Evolutionary conservation across 1,140 invertebrate genomes (phyloP).

Genomic region (Ridgeia piscesae): DNA sequence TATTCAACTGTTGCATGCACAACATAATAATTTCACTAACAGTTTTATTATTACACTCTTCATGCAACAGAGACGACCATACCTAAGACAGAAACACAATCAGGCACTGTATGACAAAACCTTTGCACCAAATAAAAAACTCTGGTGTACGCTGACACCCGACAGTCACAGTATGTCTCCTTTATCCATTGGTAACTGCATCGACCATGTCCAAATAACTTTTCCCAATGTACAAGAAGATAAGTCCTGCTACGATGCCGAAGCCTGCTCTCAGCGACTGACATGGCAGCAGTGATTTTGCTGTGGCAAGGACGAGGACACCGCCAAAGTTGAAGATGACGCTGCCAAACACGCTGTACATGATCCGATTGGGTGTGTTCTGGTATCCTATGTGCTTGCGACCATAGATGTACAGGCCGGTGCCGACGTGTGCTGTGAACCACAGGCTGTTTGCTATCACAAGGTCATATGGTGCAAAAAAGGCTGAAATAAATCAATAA

Average conservation of each 20-base stretch:
- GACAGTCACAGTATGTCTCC: not conserved
- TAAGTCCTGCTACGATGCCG: constrained; percentile 36
- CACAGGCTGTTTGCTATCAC: constrained; percentile 44
- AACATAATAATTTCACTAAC: too few species aligned
- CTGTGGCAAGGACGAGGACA: constrained; percentile 43
- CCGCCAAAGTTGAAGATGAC: constrained; percentile 50
- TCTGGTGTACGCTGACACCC: too few species aligned
- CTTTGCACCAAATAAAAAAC: not conserved
- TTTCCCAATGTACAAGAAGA: constrained; percentile 39
- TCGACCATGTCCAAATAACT: constrained; percentile 34
- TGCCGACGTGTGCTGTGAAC: constrained; percentile 49
- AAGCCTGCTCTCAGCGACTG: constrained; percentile 49
- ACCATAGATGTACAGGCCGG: constrained; percentile 45
- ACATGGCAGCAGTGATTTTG: constrained; percentile 50
- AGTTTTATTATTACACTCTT: too few species aligned
- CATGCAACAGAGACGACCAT: too few species aligned
- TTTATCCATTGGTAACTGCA: not conserved
- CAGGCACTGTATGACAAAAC: not conserved
- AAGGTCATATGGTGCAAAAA: constrained; percentile 33
- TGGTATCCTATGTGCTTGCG: constrained; percentile 36
- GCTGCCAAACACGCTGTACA: constrained; percentile 44
- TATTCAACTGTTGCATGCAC: too few species aligned
- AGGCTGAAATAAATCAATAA: constrained; percentile 37
- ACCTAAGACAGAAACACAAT: too few species aligned
- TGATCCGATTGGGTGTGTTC: constrained; percentile 31